phyloP scores from a whole-genome alignment of 2,888 invertebrate genomes.

The Tenthredo distinguenda region DNA sequence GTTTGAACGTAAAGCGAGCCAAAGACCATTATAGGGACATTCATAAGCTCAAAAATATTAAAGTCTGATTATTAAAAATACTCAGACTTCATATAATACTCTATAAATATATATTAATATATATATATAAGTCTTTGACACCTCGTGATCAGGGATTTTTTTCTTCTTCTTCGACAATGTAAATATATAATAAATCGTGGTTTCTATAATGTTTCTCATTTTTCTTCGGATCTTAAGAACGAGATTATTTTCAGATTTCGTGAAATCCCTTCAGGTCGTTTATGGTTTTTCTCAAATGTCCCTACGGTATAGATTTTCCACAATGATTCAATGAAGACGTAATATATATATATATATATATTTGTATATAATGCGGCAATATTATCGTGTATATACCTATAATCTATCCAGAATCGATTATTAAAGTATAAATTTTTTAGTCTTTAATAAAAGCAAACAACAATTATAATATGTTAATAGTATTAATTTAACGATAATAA shows the following conservation, averaged over 20 bases:
- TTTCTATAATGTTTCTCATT: not conserved
- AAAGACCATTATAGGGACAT: constrained; percentile 17
- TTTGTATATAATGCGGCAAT: too few species aligned
- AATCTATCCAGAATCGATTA: not conserved
- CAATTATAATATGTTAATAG: not conserved
- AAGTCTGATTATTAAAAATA: constrained; percentile 38
- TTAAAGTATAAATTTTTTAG: not conserved
- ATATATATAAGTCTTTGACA: constrained; percentile 36
- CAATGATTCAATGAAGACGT: not conserved
- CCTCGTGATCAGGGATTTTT: constrained; percentile 8
- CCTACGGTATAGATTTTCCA: not conserved
- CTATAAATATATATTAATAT: constrained; percentile 18
- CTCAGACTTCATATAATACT: constrained; percentile 31
- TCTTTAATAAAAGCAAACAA: not conserved
- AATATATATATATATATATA: not conserved
- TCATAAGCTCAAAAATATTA: constrained; percentile 36
- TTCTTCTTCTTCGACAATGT: not conserved
- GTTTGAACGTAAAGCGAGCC: not conserved
- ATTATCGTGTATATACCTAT: too few species aligned
- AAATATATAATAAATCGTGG: not conserved
- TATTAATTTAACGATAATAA: not conserved
- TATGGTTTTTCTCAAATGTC: not conserved
- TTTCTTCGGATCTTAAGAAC: not conserved
- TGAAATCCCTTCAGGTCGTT: too few species aligned
- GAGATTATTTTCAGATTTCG: not conserved